These are phyloP conservation scores for Tiliacea aurago DNA, from an alignment of 2,888 invertebrate species.

Conservation along the genomic window DNA sequence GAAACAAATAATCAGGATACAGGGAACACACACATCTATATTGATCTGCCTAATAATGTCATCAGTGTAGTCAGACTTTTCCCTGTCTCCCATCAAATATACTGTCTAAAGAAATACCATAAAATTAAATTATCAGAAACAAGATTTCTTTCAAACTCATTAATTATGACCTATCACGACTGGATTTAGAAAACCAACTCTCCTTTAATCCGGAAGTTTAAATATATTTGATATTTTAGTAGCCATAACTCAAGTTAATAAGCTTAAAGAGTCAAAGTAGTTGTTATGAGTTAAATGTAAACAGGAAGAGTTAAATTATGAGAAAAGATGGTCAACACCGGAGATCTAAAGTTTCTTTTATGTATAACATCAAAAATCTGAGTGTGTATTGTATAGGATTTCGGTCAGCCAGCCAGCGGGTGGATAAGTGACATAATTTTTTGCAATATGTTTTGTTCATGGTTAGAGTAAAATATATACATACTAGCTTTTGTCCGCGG, in stretches of 20 bases:
- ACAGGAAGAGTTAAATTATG: constrained; percentile 49
- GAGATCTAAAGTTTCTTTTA: constrained; percentile 50
- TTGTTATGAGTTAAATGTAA: constrained; percentile 52
- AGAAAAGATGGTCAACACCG: constrained; percentile 58
- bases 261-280: constrained; percentile 45
- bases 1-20: not conserved
- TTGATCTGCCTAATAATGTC: not conserved
- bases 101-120: constrained; percentile 29
- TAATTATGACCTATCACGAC: constrained; percentile 27
- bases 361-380: constrained; percentile 35
- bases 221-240: constrained; percentile 43
- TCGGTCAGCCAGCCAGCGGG: constrained; percentile 32
- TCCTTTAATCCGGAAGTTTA: constrained; percentile 34
- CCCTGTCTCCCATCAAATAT: constrained; percentile 14
- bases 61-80: not conserved
- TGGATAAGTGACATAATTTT: not conserved
- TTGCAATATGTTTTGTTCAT: constrained; percentile 5
- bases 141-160: constrained; percentile 38
- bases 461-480: not conserved
- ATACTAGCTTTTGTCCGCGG: not conserved
- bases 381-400: constrained; percentile 18
- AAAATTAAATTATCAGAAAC: constrained; percentile 25
- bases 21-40: not conserved
- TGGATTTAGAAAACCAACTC: constrained; percentile 35
- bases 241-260: constrained; percentile 41